phyloP scores from a whole-genome alignment of 2,113 vertebrate genomes.

The Megalops atlanticus region DNA sequence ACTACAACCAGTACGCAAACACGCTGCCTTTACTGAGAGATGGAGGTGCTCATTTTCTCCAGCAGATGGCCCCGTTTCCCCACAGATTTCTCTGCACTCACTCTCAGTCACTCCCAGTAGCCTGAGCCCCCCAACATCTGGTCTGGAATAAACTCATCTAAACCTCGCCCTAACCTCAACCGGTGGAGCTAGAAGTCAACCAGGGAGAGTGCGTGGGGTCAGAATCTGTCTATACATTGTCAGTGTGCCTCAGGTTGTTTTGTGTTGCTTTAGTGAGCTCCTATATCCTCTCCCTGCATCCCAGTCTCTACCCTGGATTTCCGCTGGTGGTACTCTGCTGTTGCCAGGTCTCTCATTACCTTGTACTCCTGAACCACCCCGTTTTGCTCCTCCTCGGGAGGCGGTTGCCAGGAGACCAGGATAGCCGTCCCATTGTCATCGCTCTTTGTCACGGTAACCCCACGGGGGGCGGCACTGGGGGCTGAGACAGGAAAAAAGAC shows the following conservation, averaged over 20 bases:
- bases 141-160: neutral
- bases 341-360: conserved; percentile 69
- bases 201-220: neutral
- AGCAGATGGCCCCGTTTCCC: conserved; percentile 85
- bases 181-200: neutral
- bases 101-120: neutral
- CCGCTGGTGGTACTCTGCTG: neutral
- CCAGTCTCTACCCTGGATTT: conserved; percentile 31
- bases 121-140: neutral
- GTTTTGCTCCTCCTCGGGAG: conserved; percentile 90
- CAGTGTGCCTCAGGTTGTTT: neutral
- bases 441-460: conserved; percentile 89
- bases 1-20: neutral
- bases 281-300: neutral
- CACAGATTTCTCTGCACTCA: conserved; percentile 52
- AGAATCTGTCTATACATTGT: neutral
- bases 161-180: neutral
- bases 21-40: neutral
- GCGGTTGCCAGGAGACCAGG: conserved; percentile 93
- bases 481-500: conserved; percentile 68
- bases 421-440: conserved; percentile 90
- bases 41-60: conserved; percentile 50
- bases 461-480: conserved; percentile 91
- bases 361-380: conserved; percentile 96
- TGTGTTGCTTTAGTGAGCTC: too few species aligned